phyloP scores from a whole-genome alignment of 2,113 vertebrate species.

The Petroica traversi region DNA sequence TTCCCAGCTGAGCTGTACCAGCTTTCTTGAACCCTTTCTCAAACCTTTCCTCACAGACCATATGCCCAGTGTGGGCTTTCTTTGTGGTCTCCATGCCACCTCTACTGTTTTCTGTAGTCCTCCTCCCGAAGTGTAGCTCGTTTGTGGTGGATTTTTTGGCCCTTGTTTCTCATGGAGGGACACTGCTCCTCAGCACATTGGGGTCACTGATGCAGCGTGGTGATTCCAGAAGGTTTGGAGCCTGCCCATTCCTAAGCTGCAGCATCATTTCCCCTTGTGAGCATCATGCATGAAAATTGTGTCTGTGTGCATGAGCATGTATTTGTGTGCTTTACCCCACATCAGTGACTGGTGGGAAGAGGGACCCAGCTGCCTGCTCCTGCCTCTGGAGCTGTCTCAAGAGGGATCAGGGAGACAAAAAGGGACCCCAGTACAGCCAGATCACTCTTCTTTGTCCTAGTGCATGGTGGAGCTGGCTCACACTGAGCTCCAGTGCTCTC shows the following conservation, averaged over 20 bases:
- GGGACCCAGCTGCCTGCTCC: not conserved
- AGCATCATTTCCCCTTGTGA: not conserved
- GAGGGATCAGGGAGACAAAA: not conserved
- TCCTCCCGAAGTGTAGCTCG: not conserved
- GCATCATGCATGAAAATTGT: not conserved
- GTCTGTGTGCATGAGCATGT: not conserved
- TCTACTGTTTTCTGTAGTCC: not conserved
- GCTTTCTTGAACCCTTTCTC: not conserved
- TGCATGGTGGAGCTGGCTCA: not conserved
- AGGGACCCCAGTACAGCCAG: not conserved
- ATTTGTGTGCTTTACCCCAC: not conserved
- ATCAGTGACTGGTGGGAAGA: not conserved
- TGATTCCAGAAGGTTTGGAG: not conserved
- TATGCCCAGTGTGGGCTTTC: fast-evolving
- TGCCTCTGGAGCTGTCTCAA: not conserved
- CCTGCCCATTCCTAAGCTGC: not conserved
- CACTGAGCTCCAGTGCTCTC: not conserved
- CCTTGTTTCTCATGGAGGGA: not conserved
- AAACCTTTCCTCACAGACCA: not conserved
- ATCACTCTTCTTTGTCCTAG: not conserved
- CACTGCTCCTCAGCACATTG: not conserved
- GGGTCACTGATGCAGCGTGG: not conserved
- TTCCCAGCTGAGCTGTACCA: not conserved
- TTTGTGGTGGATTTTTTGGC: not conserved
- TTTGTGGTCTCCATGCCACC: not conserved